A percentile compares a stretch with the other conserved stretches of the same genome.
These are phyloP conservation scores for Netelia virgata DNA, from an alignment of 2,888 invertebrate genomes.

Conservation along the genomic window DNA sequence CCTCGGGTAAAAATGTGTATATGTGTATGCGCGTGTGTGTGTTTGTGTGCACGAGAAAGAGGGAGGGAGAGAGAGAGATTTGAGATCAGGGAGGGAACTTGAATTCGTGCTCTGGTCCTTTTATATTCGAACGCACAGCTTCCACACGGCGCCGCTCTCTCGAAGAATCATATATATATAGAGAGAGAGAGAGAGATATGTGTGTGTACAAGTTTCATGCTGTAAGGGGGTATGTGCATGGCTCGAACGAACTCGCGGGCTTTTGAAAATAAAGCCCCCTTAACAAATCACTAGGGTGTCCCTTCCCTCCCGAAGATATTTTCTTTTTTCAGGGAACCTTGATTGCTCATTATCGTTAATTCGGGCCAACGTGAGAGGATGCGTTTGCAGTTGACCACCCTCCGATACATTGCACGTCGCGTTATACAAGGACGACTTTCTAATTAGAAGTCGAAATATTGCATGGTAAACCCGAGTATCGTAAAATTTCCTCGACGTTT, in stretches of 20 bases:
- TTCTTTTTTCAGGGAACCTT: slow-evolving; percentile 31
- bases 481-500: slow-evolving; percentile 47
- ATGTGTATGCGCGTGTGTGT: not conserved
- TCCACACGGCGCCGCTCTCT: slow-evolving; percentile 16
- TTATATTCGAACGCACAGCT: slow-evolving; percentile 47
- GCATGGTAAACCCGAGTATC: slow-evolving; percentile 61
- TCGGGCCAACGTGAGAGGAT: slow-evolving; percentile 30
- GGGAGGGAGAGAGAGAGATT: slow-evolving; percentile 13
- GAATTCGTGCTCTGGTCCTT: slow-evolving; percentile 47
- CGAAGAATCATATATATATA: slow-evolving; percentile 3
- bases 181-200: no score
- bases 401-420: slow-evolving; percentile 4
- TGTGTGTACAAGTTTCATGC: slow-evolving; percentile 13
- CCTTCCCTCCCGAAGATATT: slow-evolving; percentile 49
- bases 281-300: slow-evolving; percentile 45
- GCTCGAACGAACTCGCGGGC: slow-evolving; percentile 15
- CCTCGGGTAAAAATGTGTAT: slow-evolving; percentile 36
- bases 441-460: slow-evolving; percentile 63
- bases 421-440: slow-evolving; percentile 53
- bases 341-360: slow-evolving; percentile 63
- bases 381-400: not conserved
- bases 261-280: slow-evolving; percentile 2
- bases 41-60: slow-evolving; percentile 24
- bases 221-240: not conserved
- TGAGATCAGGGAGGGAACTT: slow-evolving; percentile 8